Conservation (phyloP, 2,888 invertebrate genomes). For the Spatulosminthurus flaviceps region DNA sequence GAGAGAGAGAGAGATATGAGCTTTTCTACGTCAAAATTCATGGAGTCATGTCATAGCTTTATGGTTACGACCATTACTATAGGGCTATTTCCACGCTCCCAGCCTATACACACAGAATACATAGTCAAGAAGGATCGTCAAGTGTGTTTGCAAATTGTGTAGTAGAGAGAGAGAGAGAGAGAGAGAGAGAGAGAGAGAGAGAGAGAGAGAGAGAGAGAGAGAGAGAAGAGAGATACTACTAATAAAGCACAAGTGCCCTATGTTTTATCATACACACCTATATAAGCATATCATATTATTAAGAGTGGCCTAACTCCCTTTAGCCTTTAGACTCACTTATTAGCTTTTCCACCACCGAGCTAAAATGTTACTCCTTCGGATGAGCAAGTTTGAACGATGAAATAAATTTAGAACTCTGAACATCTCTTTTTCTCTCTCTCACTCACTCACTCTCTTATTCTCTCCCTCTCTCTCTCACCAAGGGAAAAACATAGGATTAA, state of each 20-base stretch:
- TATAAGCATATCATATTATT: too few relatives aligned
- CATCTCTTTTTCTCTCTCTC: too few relatives aligned
- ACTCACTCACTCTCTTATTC: background rate
- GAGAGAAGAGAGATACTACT: background rate
- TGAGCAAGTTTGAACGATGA: background rate
- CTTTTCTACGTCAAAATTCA: too few relatives aligned
- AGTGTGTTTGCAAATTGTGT: too few relatives aligned
- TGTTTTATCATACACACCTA: slow-evolving; percentile 6
- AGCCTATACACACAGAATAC: too few relatives aligned
- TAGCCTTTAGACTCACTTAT: background rate
- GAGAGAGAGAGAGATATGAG: background rate
- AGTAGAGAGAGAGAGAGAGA: too few relatives aligned
- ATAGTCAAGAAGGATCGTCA: background rate
- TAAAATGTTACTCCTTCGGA: background rate
- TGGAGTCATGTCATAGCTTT: too few relatives aligned
- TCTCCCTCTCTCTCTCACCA: slow-evolving; percentile 1
- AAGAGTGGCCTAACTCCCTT: slow-evolving; percentile 7
- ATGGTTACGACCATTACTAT: too few relatives aligned
- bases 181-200: too few relatives aligned
- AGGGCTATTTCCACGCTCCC: too few relatives aligned
- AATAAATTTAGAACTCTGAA: slow-evolving; percentile 33
- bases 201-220: too few relatives aligned
- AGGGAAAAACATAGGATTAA: slow-evolving; percentile 9
- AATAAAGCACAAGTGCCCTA: slow-evolving; percentile 24
- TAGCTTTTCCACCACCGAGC: too few relatives aligned